A percentile compares a stretch with the other conserved stretches of the same genome.
Evolutionary conservation across 2,113 vertebrate genomes (phyloP).

Genomic region (Chaenocephalus aceratus): DNA sequence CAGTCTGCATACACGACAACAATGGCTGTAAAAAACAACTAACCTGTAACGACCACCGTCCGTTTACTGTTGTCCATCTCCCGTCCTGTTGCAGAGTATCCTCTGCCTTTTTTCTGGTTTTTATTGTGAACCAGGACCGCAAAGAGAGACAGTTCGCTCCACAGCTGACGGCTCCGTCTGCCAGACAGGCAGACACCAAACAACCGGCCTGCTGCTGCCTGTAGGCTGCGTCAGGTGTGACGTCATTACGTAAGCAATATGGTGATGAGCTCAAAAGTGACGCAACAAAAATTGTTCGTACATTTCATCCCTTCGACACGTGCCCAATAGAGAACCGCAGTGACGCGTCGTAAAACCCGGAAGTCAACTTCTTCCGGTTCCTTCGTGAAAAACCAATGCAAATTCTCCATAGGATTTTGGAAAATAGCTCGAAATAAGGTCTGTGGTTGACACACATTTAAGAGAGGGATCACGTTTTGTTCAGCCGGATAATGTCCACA

Average conservation of each 20-base stretch:
- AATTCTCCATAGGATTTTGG: no score
- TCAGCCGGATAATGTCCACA: no score
- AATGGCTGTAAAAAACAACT: conserved; percentile 6
- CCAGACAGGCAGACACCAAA: background rate
- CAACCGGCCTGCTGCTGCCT: background rate
- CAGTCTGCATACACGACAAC: background rate
- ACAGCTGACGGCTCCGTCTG: conserved; percentile 49
- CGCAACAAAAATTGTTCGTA: no score
- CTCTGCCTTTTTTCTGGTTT: background rate
- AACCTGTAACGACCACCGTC: conserved; percentile 82
- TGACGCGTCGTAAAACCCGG: no score
- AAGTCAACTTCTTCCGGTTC: no score
- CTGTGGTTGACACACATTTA: no score
- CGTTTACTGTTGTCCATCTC: conserved; percentile 80
- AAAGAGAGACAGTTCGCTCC: background rate
- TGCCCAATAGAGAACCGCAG: no score
- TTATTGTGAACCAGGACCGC: conserved; percentile 13
- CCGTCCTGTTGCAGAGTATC: conserved; percentile 10
- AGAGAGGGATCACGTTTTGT: no score
- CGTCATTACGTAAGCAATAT: conserved; percentile 39
- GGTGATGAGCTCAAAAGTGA: no score
- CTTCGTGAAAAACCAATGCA: no score
- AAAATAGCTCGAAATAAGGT: no score
- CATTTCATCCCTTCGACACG: no score
- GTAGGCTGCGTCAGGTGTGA: conserved; percentile 12